Conservation (phyloP, 2,113 vertebrate genomes). For the Edolisoma coerulescens region DNA sequence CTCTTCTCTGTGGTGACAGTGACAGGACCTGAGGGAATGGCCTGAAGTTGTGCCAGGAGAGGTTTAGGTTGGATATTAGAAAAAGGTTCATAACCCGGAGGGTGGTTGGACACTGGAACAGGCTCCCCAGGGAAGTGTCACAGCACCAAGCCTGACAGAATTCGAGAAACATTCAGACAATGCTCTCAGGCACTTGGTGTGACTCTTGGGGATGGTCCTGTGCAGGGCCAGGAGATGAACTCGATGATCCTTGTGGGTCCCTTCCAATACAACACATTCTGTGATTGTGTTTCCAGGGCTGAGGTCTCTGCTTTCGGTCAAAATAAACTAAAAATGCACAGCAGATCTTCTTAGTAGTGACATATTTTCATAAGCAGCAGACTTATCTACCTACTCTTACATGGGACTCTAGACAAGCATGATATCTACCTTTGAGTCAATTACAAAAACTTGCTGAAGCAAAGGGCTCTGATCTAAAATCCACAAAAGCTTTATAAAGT, state of each 20-base stretch:
- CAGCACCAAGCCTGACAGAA: background rate
- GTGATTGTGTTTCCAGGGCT: background rate
- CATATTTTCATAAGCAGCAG: background rate
- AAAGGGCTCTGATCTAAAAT: background rate
- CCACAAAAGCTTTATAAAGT: background rate
- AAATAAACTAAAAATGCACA: background rate
- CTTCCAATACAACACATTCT: background rate
- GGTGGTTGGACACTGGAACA: background rate
- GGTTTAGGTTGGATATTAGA: background rate
- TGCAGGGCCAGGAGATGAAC: background rate
- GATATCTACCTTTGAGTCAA: background rate
- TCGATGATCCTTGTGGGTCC: fast-evolving
- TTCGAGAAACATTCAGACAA: background rate
- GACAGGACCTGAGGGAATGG: background rate
- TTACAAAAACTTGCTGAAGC: background rate
- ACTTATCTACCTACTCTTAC: background rate
- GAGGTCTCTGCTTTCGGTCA: background rate
- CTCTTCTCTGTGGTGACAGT: too few relatives aligned
- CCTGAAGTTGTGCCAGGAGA: background rate
- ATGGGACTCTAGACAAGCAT: background rate
- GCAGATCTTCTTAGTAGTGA: background rate
- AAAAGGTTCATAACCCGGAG: background rate
- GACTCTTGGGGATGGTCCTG: background rate
- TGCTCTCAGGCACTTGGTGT: background rate
- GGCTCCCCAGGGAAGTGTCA: too few relatives aligned